Conservation (phyloP, 1,140 invertebrate species). For the Leptoteleia sp. region DNA sequence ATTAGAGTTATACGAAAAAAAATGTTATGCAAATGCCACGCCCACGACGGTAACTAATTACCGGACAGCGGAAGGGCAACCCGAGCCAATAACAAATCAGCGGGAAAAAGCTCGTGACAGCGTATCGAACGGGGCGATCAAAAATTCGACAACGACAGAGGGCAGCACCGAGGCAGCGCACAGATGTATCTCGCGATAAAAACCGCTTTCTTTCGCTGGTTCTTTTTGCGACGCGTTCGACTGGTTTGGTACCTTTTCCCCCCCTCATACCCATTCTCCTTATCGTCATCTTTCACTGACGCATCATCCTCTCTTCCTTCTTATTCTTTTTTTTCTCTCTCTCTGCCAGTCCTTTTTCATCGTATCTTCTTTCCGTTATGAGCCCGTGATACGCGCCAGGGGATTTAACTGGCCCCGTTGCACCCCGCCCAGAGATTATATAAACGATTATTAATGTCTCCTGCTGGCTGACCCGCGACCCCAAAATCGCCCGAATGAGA, state of each 20-base stretch:
- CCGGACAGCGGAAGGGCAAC: slow-evolving; percentile 7
- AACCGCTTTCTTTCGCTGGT: slow-evolving; percentile 14
- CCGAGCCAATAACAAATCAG: slow-evolving; percentile 41
- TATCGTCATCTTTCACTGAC: not conserved
- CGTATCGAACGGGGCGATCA: slow-evolving; percentile 27
- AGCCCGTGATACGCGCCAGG: slow-evolving; percentile 44
- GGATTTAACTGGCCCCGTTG: slow-evolving; percentile 63
- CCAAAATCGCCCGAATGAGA: slow-evolving; percentile 32
- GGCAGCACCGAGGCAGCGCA: slow-evolving; percentile 25
- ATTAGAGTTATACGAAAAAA: too few species aligned
- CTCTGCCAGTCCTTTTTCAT: slow-evolving; percentile 2
- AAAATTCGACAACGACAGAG: slow-evolving; percentile 41
- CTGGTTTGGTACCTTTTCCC: slow-evolving; percentile 39
- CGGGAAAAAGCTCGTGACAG: slow-evolving; percentile 42
- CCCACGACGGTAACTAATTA: slow-evolving; percentile 21
- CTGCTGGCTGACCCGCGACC: slow-evolving; percentile 73
- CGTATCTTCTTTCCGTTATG: slow-evolving; percentile 50
- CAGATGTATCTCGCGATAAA: slow-evolving; percentile 39
- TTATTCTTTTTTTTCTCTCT: not conserved
- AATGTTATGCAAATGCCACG: too few species aligned
- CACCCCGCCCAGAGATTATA: slow-evolving; percentile 74
- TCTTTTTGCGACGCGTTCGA: slow-evolving; percentile 36
- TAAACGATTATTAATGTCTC: slow-evolving; percentile 78
- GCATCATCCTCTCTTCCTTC: too few species aligned
- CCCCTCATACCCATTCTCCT: not conserved